Base-by-base conservation (phyloP, 2,888 invertebrate genomes). In the Camponotus fellah region DNA sequence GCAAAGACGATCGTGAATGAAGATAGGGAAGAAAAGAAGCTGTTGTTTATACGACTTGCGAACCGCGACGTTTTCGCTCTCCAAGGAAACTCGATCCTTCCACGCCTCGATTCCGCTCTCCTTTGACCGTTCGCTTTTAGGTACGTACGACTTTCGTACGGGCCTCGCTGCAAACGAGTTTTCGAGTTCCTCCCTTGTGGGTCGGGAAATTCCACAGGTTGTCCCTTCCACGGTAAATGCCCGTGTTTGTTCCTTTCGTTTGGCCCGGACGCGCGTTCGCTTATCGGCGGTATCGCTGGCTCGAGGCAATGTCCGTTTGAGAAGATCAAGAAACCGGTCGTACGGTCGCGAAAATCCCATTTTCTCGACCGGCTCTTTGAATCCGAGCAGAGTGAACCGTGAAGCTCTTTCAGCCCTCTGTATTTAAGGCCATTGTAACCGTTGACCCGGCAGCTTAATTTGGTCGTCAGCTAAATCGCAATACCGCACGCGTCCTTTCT, bases 131-230 rank as follows among this genome's bases (percentile, higher is more conserved):
- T 43, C 56, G 76, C 80, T 76, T 82, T 62, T 84, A 75, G 80
- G 74, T 84, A 83, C 79, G 80, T 82, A 76, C 75, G 85, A 83
- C 88, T 86, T 88, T 85, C 88, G 86, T 60, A 49, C 84, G 86
- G 80, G 74, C 62, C 85, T 69, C 83, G 40, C 89, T 65, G 85
- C 85, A 89, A 88, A 90, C 88, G 89, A 89, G 88, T 91, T 92
- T 91, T 87, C 88, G 79, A 91, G 88, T 88, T 83, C 76, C 68
- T 66, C 46, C 64, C 62, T 64, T 56, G 65, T 60, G 84, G 62
- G 90, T 84, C 84, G 75, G 79, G 85, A 68, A 91, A 91, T 91
- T 91, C 91, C 88, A 91, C 92, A 91, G 92, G 91, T 91, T 89
- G 88, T 86, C 86, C 84, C 82, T 77, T 60, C 76, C 34, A 76